Evolutionary conservation across 2,888 invertebrate genomes (phyloP), one percentile per base, ranked within the genome.

Genomic region (Slavum lentiscoides): DNA sequence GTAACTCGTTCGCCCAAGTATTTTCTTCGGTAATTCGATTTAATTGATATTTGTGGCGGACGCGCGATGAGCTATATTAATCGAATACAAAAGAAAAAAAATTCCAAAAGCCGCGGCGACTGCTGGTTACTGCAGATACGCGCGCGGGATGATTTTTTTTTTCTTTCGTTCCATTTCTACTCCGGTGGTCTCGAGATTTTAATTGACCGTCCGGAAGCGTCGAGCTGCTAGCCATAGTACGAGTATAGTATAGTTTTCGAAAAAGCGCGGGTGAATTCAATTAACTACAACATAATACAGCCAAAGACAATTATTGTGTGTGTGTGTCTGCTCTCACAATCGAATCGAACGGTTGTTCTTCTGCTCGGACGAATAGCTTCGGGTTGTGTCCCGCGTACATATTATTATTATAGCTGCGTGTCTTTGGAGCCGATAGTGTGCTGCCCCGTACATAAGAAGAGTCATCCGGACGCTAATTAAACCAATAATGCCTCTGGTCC

Each of bases 201-300:
- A 80, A 80, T 80, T 72, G 72, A 64, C 69, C 68, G 77, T 55
- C 2, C 30, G 30, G n/a, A n/a, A n/a, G n/a, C n/a, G n/a, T n/a
- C n/a, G n/a, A n/a, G n/a, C n/a, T n/a, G n/a, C n/a, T n/a, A n/a
- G n/a, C n/a, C n/a, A n/a, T n/a, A n/a, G n/a, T n/a, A n/a, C n/a
- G n/a, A n/a, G n/a, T n/a, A n/a, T n/a, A 2, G 58, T 17, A 49
- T 0, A 43, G 66, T 69, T 72, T 64, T 30, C 43, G 58, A 72
- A 80, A 80, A 80, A 64, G 80, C 80, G 70, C 80, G 72, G 64
- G 64, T 80, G 80, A 80, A 80, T 80, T 80, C 80, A 80, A 80
- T 80, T 80, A 80, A 55, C 9, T 3, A 11, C n/a, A n/a, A n/a
- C n/a, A n/a, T n/a, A n/a, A n/a, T 19, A 4, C 4, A 4, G 30